A percentile compares a stretch with the other conserved stretches of the same genome.
Conservation (phyloP, 2,113 vertebrate genomes). For the Clarias batrachus region DNA sequence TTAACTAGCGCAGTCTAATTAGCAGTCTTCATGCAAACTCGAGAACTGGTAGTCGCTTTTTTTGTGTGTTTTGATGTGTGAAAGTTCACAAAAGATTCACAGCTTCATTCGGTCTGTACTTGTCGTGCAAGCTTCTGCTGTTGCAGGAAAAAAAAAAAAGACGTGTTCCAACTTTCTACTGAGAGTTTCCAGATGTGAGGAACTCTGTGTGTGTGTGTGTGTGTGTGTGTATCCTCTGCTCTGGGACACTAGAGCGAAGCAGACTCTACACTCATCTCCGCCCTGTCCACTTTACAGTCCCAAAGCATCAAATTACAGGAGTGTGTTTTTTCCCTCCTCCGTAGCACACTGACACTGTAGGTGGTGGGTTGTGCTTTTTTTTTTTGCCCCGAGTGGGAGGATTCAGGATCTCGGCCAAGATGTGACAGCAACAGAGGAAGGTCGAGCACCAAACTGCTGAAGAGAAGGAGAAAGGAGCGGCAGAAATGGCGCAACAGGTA, state of each 20-base stretch:
- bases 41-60: neutral
- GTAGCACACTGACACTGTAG: constrained; percentile 51
- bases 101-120: constrained; percentile 38
- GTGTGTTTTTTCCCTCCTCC: constrained; percentile 17
- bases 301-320: constrained; percentile 40
- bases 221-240: neutral
- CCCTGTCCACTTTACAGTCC: constrained; percentile 42
- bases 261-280: constrained; percentile 29
- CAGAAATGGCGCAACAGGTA: constrained; percentile 70
- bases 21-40: neutral
- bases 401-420: constrained; percentile 67
- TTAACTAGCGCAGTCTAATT: neutral
- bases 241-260: neutral
- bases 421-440: constrained; percentile 63
- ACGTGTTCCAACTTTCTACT: constrained; percentile 51
- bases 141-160: constrained; percentile 53
- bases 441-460: constrained; percentile 55
- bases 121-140: constrained; percentile 47
- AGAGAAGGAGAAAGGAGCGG: constrained; percentile 35
- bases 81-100: neutral
- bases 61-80: neutral
- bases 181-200: constrained; percentile 69
- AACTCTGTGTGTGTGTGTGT: constrained; percentile 3
- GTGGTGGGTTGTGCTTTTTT: constrained; percentile 57
- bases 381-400: constrained; percentile 61